Base-by-base conservation (phyloP, 2,113 vertebrate species). In the Tapirus terrestris region DNA sequence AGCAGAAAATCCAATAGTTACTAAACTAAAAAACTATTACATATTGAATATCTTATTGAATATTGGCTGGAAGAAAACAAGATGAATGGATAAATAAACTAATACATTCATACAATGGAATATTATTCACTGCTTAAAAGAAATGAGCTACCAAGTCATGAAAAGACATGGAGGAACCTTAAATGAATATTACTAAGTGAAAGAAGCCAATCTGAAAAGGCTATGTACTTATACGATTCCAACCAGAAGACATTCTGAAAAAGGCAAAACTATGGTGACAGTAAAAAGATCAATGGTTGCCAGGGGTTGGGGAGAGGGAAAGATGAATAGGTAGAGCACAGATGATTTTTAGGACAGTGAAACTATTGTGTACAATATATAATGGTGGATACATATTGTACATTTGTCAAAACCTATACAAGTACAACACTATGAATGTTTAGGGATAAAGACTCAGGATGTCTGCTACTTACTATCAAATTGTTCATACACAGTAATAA, bases 11-110 rank as follows among this genome's bases (percentile, higher is more conserved):
- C 73, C 31, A 68, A n/a, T 51, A 60, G 73, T 79, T 65, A 82
- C 56, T 61, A 94, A 94, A 81, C 25, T 82, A 25, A 72, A 61
- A 65, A 95, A 68, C 60, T 53, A 85, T 33, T 67, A 77, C 85
- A 79, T 39, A 48, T 65, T 77, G 29, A 84, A 39, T 68, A 84
- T 56, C 4, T 43, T 56, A 81, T 25, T 77, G 12, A 70, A 79
- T 61, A 85, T 25, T 61, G 25, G 27, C 70, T 73, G 53, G 29
- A 61, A 85, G 60, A 63, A 77, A 87, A 79, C 58, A 77, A 84
- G 67, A 29, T 76, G 17, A 76, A 27, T 60, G 13, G 31, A 86
- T 51, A 48, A 56, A 81, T 91, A 82, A 92, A 84, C 7, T 73
- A 33, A 72, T 51, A 83, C 31, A 84, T 31, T 27, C 23, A 84